Percentiles rank a stretch among this genome's conserved stretches.
These are phyloP conservation scores for Eurois occulta DNA, from an alignment of 2,888 invertebrate species.

Conservation along the genomic window DNA sequence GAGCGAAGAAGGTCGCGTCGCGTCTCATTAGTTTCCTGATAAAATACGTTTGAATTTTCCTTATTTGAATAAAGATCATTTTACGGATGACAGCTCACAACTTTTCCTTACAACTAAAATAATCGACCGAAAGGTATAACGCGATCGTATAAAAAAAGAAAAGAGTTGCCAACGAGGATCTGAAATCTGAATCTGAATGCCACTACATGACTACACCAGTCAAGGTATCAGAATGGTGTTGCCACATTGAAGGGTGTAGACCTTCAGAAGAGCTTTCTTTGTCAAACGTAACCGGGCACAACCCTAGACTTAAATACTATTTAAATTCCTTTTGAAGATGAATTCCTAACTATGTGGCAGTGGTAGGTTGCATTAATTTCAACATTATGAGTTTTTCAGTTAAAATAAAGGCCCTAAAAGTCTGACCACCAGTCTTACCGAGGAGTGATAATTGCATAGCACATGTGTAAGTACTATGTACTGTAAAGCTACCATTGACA, in stretches of 20 bases:
- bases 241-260: too few relatives aligned
- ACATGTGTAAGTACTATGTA: too few relatives aligned
- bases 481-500: too few relatives aligned
- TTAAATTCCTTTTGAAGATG: too few relatives aligned
- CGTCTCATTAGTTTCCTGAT: neutral
- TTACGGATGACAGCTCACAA: constrained; percentile 10
- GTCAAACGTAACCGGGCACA: neutral
- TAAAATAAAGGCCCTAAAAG: neutral
- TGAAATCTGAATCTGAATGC: neutral
- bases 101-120: neutral
- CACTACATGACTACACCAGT: neutral
- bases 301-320: neutral
- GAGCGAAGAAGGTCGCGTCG: constrained; percentile 12
- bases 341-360: neutral
- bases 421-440: neutral
- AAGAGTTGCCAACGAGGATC: neutral
- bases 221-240: neutral
- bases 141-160: neutral
- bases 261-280: too few relatives aligned
- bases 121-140: neutral
- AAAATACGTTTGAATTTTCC: constrained; percentile 16
- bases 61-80: constrained; percentile 17
- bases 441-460: too few relatives aligned
- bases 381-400: neutral
- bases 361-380: too few relatives aligned